Evolutionary conservation across 2,113 vertebrate genomes (phyloP).

Genomic region (Paracanthobrama guichenoti): DNA sequence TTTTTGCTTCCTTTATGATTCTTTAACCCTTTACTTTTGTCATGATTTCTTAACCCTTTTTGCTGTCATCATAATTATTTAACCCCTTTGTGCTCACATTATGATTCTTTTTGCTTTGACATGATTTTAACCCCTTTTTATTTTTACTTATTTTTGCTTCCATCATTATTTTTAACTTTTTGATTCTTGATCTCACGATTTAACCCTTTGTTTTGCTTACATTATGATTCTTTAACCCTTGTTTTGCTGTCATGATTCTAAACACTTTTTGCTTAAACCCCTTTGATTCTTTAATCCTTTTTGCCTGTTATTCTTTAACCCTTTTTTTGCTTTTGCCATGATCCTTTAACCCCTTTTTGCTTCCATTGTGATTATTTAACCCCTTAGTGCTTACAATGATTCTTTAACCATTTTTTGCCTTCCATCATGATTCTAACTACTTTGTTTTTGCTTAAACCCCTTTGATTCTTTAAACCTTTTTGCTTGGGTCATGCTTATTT

Average conservation of each 20-base stretch:
- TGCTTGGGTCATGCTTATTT: background rate
- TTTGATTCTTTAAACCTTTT: background rate
- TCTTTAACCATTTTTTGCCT: background rate
- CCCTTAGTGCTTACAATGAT: background rate
- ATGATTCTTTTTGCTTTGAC: too few species aligned
- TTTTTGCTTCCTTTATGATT: background rate
- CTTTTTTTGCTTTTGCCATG: fast-evolving
- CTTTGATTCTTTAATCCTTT: too few species aligned
- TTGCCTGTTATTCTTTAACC: too few species aligned
- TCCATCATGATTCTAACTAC: background rate
- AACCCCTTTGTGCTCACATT: too few species aligned
- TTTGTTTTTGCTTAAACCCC: background rate
- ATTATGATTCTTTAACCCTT: too few species aligned
- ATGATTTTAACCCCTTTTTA: background rate
- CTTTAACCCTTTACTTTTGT: too few species aligned
- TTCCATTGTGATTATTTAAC: background rate
- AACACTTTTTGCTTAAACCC: too few species aligned
- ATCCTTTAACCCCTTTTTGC: background rate
- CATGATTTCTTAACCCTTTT: background rate
- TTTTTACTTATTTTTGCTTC: background rate
- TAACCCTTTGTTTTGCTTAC: background rate
- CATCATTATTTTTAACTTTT: background rate
- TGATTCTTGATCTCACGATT: background rate
- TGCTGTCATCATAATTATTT: too few species aligned
- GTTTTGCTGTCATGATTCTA: too few species aligned